Evolutionary conservation across 1,140 invertebrate species (phyloP).

Genomic region (Geopemphigus sp.): DNA sequence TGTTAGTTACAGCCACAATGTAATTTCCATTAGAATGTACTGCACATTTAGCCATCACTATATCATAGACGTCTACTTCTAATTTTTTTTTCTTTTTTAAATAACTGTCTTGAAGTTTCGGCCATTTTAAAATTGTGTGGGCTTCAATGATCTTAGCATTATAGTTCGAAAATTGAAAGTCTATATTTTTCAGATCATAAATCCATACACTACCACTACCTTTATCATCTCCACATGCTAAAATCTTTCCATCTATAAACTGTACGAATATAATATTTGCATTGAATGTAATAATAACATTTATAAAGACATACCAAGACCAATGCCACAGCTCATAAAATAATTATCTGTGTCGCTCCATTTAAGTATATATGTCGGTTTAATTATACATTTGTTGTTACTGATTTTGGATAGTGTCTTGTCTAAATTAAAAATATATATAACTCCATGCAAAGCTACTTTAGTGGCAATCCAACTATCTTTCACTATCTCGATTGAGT

Average conservation of each 20-base stretch:
- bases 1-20: conserved; percentile 60
- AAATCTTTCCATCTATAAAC: conserved; percentile 53
- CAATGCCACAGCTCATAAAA: conserved; percentile 58
- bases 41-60: conserved; percentile 58
- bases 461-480: conserved; percentile 56
- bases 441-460: conserved; percentile 57
- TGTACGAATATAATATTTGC: neutral
- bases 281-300: neutral
- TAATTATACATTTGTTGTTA: conserved; percentile 43
- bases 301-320: conserved; percentile 54
- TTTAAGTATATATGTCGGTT: conserved; percentile 54
- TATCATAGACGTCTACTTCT: conserved; percentile 55
- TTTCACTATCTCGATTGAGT: conserved; percentile 54
- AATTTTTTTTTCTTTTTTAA: conserved; percentile 55
- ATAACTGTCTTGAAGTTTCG: conserved; percentile 54
- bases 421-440: conserved; percentile 55
- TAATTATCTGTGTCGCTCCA: conserved; percentile 59
- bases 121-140: conserved; percentile 55
- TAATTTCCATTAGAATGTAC: conserved; percentile 55
- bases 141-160: conserved; percentile 49
- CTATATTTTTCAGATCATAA: conserved; percentile 55
- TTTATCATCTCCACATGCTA: conserved; percentile 58
- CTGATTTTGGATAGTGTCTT: neutral
- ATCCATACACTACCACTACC: conserved; percentile 59
- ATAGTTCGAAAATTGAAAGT: conserved; percentile 27